Evolutionary conservation across 1,140 invertebrate genomes (phyloP).

Genomic region (Lerema accius): DNA sequence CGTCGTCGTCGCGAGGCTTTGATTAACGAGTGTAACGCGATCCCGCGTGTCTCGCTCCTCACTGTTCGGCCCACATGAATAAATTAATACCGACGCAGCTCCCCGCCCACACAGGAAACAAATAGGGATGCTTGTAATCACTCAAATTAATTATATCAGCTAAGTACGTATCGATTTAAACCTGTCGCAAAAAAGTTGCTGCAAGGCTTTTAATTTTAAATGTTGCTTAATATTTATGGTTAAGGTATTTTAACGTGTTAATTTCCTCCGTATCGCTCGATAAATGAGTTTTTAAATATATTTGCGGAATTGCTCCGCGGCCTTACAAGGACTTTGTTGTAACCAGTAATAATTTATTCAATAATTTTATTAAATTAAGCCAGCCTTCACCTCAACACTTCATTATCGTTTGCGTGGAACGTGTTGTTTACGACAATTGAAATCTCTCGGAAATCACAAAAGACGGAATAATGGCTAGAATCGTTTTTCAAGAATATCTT

Average conservation of each 20-base stretch:
- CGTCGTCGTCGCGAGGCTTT: constrained; percentile 49
- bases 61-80: constrained; percentile 47
- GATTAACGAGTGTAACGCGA: constrained; percentile 72
- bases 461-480: constrained; percentile 50
- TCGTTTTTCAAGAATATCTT: constrained; percentile 38
- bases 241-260: not conserved
- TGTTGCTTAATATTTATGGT: not conserved
- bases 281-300: not conserved
- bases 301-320: not conserved
- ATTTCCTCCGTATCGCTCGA: not conserved
- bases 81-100: constrained; percentile 47
- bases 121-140: constrained; percentile 42
- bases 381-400: not conserved
- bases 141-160: constrained; percentile 46
- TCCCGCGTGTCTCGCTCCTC: constrained; percentile 42
- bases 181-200: constrained; percentile 21
- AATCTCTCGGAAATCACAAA: constrained; percentile 53
- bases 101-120: constrained; percentile 42
- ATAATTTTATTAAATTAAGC: not conserved
- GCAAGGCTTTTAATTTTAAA: constrained; percentile 2
- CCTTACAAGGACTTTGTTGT: not conserved
- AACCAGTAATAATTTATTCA: not conserved
- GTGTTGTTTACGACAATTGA: not conserved
- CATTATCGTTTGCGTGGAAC: not conserved
- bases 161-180: constrained; percentile 43